Evolutionary conservation across 1,140 invertebrate genomes (phyloP).

Genomic region (Heliothis subflexa): DNA sequence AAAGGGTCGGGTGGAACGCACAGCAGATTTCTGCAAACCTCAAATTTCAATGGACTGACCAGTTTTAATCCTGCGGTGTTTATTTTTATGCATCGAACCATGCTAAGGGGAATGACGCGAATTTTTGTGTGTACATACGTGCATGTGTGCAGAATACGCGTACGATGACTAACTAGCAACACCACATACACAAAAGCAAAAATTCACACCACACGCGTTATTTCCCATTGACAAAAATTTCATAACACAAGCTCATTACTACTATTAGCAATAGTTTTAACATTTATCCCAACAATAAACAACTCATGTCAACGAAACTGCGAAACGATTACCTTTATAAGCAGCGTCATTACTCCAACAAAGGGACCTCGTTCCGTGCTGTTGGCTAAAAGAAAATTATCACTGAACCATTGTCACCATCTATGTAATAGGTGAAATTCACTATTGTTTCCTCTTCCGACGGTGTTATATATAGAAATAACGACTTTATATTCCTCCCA

Average conservation of each 20-base stretch:
- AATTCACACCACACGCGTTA: background rate
- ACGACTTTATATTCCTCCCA: background rate
- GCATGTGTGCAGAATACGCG: no score
- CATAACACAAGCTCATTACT: constrained; percentile 11
- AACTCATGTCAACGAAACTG: constrained; percentile 26
- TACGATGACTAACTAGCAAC: no score
- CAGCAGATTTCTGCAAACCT: no score
- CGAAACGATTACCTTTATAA: constrained; percentile 37
- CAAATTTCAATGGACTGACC: no score
- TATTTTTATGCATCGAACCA: no score
- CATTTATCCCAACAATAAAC: constrained; percentile 22
- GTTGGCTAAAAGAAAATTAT: constrained; percentile 38
- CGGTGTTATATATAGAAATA: constrained; percentile 65
- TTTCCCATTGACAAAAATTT: constrained; percentile 7
- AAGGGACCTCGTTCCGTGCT: constrained; percentile 19
- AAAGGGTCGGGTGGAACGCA: no score
- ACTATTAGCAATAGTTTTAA: constrained; percentile 20
- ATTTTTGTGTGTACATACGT: no score
- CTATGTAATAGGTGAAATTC: constrained; percentile 73
- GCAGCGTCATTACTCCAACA: constrained; percentile 37
- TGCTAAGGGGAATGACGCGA: no score
- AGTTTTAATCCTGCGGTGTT: no score
- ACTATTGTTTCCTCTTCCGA: constrained; percentile 73
- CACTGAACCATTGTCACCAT: constrained; percentile 62
- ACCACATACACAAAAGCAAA: no score